phyloP scores from a whole-genome alignment of 2,113 vertebrate species.

The Mesoclemmys tuberculata region DNA sequence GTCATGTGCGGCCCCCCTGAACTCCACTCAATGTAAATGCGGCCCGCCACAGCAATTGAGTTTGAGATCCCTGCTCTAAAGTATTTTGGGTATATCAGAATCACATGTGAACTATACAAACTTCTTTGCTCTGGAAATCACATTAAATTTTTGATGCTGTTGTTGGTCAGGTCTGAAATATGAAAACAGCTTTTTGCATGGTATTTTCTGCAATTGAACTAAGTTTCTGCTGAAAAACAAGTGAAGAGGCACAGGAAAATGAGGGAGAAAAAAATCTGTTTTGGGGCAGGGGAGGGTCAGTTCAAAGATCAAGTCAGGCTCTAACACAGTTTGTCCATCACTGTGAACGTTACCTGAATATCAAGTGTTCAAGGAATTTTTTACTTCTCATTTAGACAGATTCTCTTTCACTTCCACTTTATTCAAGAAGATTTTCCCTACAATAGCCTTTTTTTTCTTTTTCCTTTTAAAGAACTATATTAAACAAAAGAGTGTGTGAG shows the following conservation, averaged over 20 bases:
- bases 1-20: too few species aligned
- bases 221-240: background rate
- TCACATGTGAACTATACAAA: accelerated
- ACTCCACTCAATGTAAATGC: too few species aligned
- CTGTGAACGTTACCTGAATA: background rate
- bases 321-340: background rate
- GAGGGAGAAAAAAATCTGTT: background rate
- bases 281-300: background rate
- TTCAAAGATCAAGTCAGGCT: slow-evolving; percentile 40
- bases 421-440: background rate
- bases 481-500: background rate
- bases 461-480: background rate
- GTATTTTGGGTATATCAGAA: slow-evolving; percentile 16
- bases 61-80: too few species aligned
- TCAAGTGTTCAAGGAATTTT: slow-evolving; percentile 13
- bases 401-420: background rate
- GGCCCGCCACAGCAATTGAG: too few species aligned
- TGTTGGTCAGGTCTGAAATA: background rate
- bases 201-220: background rate
- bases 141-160: background rate
- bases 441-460: background rate
- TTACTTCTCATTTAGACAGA: background rate
- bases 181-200: slow-evolving; percentile 6
- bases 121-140: background rate
- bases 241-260: background rate